A percentile compares a stretch with the other conserved stretches of the same genome.
Conservation (phyloP, 2,888 invertebrate genomes). For the Drosophila paucipuncta region DNA sequence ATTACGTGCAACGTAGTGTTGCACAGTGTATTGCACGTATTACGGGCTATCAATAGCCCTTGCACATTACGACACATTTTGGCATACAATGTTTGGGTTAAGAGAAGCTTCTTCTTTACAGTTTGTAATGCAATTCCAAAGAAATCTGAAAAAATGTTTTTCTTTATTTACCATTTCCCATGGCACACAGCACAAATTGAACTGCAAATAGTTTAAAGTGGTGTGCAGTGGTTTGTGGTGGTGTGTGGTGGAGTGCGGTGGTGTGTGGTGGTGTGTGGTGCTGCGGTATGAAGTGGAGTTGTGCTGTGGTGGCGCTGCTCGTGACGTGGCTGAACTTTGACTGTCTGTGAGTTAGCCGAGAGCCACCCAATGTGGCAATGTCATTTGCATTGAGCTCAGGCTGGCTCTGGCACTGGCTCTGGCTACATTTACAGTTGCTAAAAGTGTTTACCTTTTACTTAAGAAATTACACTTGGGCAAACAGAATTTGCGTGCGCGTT, state of each 20-base stretch:
- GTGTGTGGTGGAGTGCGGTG: slow-evolving; percentile 36
- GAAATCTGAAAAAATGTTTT: slow-evolving; percentile 56
- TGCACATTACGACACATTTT: slow-evolving; percentile 58
- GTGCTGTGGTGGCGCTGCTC: slow-evolving; percentile 30
- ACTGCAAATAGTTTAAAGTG: slow-evolving; percentile 65
- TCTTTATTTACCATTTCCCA: slow-evolving; percentile 67
- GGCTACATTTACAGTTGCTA: slow-evolving; percentile 68
- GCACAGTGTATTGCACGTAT: slow-evolving; percentile 32
- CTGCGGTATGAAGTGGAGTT: slow-evolving; percentile 18
- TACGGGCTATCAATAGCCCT: slow-evolving; percentile 38
- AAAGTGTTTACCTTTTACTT: slow-evolving; percentile 84
- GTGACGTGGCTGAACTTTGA: slow-evolving; percentile 23
- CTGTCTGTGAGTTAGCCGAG: background rate
- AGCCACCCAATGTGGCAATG: slow-evolving; percentile 30
- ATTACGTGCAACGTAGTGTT: slow-evolving; percentile 30
- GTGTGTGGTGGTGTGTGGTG: slow-evolving; percentile 34
- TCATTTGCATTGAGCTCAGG: slow-evolving; percentile 51
- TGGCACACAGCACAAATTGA: slow-evolving; percentile 73
- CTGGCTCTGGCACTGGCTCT: slow-evolving; percentile 15
- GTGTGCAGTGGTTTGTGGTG: slow-evolving; percentile 15
- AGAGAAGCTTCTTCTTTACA: slow-evolving; percentile 9
- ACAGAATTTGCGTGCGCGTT: slow-evolving; percentile 73
- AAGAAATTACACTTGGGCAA: slow-evolving; percentile 83
- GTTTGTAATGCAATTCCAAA: slow-evolving; percentile 52
- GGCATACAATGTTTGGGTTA: slow-evolving; percentile 50